Evolutionary conservation across 2,797 vertebrate species (phyloP).

Genomic region (Oreochromis grahami): DNA sequence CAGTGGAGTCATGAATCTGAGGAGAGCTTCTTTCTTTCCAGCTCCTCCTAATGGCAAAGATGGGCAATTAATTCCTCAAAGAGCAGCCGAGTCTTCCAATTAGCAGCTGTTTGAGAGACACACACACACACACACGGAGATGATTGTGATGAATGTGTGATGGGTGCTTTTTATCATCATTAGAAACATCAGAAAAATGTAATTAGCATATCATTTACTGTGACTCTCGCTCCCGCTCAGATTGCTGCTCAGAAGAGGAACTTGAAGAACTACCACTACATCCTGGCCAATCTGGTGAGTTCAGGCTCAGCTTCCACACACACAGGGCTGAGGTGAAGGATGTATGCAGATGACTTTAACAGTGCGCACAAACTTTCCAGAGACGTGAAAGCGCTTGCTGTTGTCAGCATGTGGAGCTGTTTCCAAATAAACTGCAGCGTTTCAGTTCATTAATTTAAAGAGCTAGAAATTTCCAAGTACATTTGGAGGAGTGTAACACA

Average conservation of each 20-base stretch:
- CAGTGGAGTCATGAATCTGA: neutral
- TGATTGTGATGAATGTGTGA: slow-evolving; percentile 15
- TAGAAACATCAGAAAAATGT: slow-evolving; percentile 36
- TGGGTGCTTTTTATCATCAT: slow-evolving; percentile 39
- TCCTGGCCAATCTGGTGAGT: slow-evolving; percentile 94
- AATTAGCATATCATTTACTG: slow-evolving; percentile 18
- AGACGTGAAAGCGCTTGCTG: neutral
- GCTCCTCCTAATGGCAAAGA: slow-evolving; percentile 28
- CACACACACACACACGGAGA: neutral
- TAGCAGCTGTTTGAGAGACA: slow-evolving; percentile 50
- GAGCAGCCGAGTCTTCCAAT: slow-evolving; percentile 54
- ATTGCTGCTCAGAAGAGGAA: slow-evolving; percentile 91
- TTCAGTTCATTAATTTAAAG: neutral
- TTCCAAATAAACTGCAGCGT: neutral
- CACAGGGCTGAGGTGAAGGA: neutral
- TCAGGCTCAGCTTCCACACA: neutral
- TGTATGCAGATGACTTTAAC: neutral
- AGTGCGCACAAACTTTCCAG: neutral
- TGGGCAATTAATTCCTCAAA: slow-evolving; percentile 64
- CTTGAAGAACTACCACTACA: slow-evolving; percentile 93
- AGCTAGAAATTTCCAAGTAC: neutral
- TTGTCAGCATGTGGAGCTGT: neutral
- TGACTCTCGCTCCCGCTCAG: slow-evolving; percentile 58
- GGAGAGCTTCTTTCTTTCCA: neutral
- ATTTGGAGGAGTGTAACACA: neutral